Conservation (phyloP, 2,113 vertebrate species). For the Hyperopisus bebe region DNA sequence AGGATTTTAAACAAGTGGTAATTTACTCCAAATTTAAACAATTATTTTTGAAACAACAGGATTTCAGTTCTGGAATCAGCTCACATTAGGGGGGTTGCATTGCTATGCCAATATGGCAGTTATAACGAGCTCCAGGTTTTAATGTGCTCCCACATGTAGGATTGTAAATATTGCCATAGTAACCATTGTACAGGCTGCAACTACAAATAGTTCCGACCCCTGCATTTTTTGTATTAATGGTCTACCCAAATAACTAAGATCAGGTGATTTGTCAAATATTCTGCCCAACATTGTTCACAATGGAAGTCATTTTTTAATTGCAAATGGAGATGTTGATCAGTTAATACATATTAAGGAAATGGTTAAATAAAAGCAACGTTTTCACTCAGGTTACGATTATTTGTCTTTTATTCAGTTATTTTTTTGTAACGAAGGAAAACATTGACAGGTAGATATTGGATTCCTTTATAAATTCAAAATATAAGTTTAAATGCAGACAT, state of each 20-base stretch:
- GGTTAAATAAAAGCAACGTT: background rate
- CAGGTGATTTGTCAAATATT: background rate
- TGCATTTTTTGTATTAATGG: background rate
- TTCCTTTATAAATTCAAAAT: background rate
- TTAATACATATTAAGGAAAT: background rate
- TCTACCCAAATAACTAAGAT: background rate
- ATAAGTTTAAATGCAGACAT: background rate
- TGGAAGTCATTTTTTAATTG: background rate
- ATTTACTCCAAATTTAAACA: background rate
- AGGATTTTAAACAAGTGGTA: background rate
- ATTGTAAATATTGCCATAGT: conserved; percentile 18
- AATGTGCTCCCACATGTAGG: background rate
- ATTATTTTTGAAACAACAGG: conserved; percentile 5
- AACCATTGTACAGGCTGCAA: background rate
- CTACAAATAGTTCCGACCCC: background rate
- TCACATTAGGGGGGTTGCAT: background rate
- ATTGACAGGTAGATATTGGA: background rate
- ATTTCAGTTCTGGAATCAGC: background rate
- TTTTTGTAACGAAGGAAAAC: background rate
- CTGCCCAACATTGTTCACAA: background rate
- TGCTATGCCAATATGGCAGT: conserved; percentile 2
- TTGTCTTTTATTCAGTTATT: background rate
- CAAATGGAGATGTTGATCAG: background rate
- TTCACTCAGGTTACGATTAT: background rate
- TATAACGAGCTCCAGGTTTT: background rate